phyloP scores from a whole-genome alignment of 1,140 invertebrate genomes.

The Conopomorpha cramerella region DNA sequence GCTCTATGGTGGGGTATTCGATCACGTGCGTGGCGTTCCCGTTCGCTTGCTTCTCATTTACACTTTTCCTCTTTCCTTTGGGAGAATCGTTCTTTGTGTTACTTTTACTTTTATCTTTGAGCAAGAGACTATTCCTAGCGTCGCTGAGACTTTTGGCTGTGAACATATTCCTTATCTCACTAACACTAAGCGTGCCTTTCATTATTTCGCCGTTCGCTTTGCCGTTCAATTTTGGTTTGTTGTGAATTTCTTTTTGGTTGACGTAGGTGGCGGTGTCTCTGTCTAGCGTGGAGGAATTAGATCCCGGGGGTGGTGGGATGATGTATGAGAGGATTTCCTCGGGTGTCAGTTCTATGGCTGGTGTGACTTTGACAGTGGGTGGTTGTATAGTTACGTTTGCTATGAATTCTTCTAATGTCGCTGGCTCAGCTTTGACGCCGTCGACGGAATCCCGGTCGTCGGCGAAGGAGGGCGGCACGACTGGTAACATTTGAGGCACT shows the following conservation, averaged over 20 bases:
- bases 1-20: conserved; percentile 69
- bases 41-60: conserved; percentile 35
- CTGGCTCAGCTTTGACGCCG: conserved; percentile 10
- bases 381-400: conserved; percentile 82
- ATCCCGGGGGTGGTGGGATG: conserved; percentile 76
- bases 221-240: conserved; percentile 21
- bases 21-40: conserved; percentile 59
- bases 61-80: conserved; percentile 52
- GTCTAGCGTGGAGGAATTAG: conserved; percentile 44
- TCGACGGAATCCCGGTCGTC: conserved; percentile 51
- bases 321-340: conserved; percentile 81
- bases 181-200: conserved; percentile 52
- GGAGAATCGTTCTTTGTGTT: conserved; percentile 45
- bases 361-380: conserved; percentile 69
- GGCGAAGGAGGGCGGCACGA: conserved; percentile 75
- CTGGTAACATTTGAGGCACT: conserved; percentile 66
- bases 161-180: conserved; percentile 59
- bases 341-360: conserved; percentile 72
- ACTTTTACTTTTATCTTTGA: conserved; percentile 48
- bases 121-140: conserved; percentile 52
- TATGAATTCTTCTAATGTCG: conserved; percentile 78
- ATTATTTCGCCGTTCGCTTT: conserved; percentile 45
- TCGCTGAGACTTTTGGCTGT: conserved; percentile 51
- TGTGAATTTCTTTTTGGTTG: conserved; percentile 35
- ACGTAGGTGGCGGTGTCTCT: conserved; percentile 37